A percentile compares a stretch with the other conserved stretches of the same genome.
Conservation (phyloP, 2,113 vertebrate genomes). For the Brachypodius melanocephalos region DNA sequence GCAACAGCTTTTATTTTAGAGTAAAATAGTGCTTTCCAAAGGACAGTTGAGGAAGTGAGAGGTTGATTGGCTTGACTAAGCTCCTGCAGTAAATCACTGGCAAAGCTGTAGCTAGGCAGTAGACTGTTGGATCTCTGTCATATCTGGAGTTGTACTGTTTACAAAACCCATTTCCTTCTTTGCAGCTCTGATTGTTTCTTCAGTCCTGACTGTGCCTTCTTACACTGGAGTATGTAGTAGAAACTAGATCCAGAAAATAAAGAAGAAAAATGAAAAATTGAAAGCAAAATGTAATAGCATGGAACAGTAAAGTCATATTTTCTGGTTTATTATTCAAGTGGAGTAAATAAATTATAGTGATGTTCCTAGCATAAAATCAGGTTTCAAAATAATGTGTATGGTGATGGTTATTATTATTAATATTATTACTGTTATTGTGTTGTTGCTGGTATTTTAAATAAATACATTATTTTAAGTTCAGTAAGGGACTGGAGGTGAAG, state of each 20-base stretch:
- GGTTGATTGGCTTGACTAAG: background rate
- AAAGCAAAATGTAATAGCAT: background rate
- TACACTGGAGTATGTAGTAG: background rate
- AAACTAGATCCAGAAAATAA: background rate
- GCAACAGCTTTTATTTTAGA: background rate
- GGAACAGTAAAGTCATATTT: background rate
- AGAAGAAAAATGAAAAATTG: background rate
- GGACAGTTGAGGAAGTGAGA: background rate
- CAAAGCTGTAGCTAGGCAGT: background rate
- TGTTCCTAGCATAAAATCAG: background rate
- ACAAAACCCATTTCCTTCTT: background rate
- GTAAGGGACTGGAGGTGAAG: background rate
- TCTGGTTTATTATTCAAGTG: background rate
- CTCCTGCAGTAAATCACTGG: background rate
- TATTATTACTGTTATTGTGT: accelerated
- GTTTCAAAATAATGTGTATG: background rate
- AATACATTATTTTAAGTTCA: background rate
- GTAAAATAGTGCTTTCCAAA: background rate
- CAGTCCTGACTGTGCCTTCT: background rate
- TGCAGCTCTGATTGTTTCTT: background rate
- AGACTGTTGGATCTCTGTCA: background rate
- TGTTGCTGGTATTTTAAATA: background rate
- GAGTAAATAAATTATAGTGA: background rate
- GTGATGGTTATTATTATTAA: background rate
- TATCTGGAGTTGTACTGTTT: background rate